These are phyloP conservation scores for Pollachius pollachius DNA, from an alignment of 2,113 vertebrate species.

Conservation along the genomic window DNA sequence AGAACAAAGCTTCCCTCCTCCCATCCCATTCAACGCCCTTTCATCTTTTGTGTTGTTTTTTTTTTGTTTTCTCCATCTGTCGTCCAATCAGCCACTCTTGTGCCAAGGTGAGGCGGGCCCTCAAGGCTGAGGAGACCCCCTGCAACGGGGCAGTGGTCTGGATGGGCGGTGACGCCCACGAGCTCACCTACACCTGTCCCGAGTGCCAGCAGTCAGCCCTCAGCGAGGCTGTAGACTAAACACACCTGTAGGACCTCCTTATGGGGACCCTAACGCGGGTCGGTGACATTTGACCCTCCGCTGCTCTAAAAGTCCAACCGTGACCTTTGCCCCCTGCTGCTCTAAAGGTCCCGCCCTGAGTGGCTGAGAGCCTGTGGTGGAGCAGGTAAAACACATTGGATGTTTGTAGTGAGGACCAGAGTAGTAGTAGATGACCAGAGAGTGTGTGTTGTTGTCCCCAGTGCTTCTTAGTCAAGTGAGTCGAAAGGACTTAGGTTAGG, in stretches of 20 bases:
- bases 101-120: constrained; percentile 59
- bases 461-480: no score
- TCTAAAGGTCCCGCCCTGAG: no score
- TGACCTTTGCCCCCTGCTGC: not conserved
- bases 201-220: constrained; percentile 68
- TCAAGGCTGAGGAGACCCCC: constrained; percentile 59
- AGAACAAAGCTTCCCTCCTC: constrained; percentile 6
- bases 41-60: constrained; percentile 24
- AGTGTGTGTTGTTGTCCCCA: no score
- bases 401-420: no score
- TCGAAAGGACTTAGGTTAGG: no score
- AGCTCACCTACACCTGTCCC: constrained; percentile 74
- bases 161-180: constrained; percentile 63
- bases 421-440: no score
- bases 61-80: constrained; percentile 22
- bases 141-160: constrained; percentile 61
- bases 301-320: not conserved
- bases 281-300: no score
- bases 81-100: constrained; percentile 67
- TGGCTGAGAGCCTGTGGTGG: no score
- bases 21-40: not conserved
- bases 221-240: constrained; percentile 47
- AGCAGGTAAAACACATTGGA: no score
- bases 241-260: constrained; percentile 20
- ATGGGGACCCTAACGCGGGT: no score